phyloP scores from a whole-genome alignment of 2,797 vertebrate species.

The Smutsia temminckii region DNA sequence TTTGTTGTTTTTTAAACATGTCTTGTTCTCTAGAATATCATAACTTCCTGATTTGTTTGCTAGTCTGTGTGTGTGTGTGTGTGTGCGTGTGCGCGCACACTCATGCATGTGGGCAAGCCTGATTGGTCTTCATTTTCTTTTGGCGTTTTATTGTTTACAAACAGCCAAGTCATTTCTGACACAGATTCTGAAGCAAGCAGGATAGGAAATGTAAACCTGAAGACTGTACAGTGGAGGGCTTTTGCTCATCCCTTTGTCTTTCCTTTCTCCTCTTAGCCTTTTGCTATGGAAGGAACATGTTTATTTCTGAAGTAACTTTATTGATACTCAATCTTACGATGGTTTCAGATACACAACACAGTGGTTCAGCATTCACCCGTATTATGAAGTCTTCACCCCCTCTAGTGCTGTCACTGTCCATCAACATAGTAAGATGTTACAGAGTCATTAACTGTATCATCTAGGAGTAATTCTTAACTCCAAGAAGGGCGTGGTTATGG shows the following conservation, averaged over 20 bases:
- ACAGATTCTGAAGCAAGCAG: constrained; percentile 53
- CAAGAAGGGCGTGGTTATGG: not conserved
- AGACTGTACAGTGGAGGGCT: not conserved
- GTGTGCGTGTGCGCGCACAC: constrained; percentile 70
- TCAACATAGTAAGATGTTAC: no score
- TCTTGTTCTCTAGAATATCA: constrained; percentile 53
- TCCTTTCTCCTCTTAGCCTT: not conserved
- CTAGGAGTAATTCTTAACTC: not conserved
- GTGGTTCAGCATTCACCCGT: no score
- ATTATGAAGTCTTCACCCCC: no score
- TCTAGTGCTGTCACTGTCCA: no score
- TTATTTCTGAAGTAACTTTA: not conserved
- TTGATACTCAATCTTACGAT: no score
- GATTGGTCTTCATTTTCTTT: constrained; percentile 70
- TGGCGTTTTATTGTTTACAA: constrained; percentile 83
- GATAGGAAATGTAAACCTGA: constrained; percentile 26
- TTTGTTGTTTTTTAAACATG: not conserved
- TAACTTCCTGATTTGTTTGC: constrained; percentile 57
- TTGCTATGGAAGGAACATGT: not conserved
- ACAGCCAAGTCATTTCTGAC: constrained; percentile 66
- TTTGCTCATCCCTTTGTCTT: not conserved
- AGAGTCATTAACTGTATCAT: no score
- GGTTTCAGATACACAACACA: no score
- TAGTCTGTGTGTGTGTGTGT: constrained; percentile 62
- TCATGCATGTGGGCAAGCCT: not conserved